Evolutionary conservation across 1,140 invertebrate species (phyloP).

Genomic region (Muscidifurax raptorellus): DNA sequence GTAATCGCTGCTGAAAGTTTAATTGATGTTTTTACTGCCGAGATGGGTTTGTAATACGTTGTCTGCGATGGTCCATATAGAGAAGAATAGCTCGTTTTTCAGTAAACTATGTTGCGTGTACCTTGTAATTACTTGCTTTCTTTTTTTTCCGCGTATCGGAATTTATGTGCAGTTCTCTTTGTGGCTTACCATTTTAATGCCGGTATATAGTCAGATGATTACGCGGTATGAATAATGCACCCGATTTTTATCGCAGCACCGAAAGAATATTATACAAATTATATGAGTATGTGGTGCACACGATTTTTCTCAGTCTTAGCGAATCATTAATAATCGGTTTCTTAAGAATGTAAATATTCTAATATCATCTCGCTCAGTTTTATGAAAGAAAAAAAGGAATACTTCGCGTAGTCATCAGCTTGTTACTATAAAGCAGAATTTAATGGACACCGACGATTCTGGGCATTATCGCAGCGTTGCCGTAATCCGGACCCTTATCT

Average conservation of each 20-base stretch:
- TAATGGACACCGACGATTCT: constrained; percentile 8
- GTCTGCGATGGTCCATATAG: too few relatives aligned
- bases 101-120: too few relatives aligned
- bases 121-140: too few relatives aligned
- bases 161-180: not conserved
- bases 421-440: not conserved
- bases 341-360: not conserved
- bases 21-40: not conserved
- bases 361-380: not conserved
- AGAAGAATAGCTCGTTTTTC: too few relatives aligned
- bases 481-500: constrained; percentile 36
- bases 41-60: not conserved
- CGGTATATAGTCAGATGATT: not conserved
- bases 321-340: too few relatives aligned
- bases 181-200: too few relatives aligned
- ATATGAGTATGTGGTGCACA: not conserved
- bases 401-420: not conserved
- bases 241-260: not conserved
- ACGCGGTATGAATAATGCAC: not conserved
- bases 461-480: not conserved
- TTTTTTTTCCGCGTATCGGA: not conserved
- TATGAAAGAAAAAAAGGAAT: not conserved
- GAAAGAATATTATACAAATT: not conserved
- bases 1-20: not conserved
- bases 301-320: not conserved